Percentiles rank a stretch among this genome's conserved stretches.
phyloP scores from a whole-genome alignment of 1,140 invertebrate species.

The silkworm (Bombyx mori) region ASM3026992v2 NC_085111.1:10809001-10809500 shows the following conservation, averaged over 20 bases:
- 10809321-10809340: conserved; percentile 24
- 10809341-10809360: conserved; percentile 32
- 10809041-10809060: too few species aligned
- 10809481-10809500: conserved; percentile 11
- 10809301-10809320: conserved; percentile 18
- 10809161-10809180: conserved; percentile 24
- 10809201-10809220: conserved; percentile 18
- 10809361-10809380: conserved; percentile 26
- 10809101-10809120: conserved; percentile 15
- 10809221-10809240: conserved; percentile 5
- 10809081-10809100: not conserved
- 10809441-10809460: conserved; percentile 1
- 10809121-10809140: conserved; percentile 47
- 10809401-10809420: conserved; percentile 27
- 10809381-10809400: conserved; percentile 30
- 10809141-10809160: conserved; percentile 50
- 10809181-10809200: conserved; percentile 17
- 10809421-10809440: conserved; percentile 15
- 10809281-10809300: conserved; percentile 3
- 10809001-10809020: too few species aligned
- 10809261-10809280: not conserved
- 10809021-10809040: too few species aligned
- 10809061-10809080: not conserved
- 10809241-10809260: not conserved
- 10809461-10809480: too few species aligned